Percentiles rank a stretch among this genome's conserved stretches.
Conservation (phyloP, 2,797 vertebrate genomes). For the Chrysocyon brachyurus region DNA sequence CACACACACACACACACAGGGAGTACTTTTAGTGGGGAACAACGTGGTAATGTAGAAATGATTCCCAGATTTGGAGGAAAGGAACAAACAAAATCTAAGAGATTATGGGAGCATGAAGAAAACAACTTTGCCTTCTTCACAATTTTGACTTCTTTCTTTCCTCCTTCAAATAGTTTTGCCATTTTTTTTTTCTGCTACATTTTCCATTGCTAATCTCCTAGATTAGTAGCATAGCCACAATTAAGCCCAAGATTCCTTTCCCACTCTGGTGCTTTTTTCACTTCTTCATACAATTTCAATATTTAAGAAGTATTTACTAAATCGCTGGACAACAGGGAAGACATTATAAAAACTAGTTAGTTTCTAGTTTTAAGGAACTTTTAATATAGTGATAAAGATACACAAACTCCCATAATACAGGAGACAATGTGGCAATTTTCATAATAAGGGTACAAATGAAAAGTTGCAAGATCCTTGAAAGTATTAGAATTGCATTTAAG, state of each 20-base stretch:
- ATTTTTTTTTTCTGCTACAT: not conserved
- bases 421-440: not conserved
- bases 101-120: not conserved
- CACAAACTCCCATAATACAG: not conserved
- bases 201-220: not conserved
- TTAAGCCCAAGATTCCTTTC: not conserved
- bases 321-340: not conserved
- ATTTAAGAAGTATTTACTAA: conserved; percentile 42
- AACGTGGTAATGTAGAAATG: not conserved
- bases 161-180: not conserved
- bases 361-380: not conserved
- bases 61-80: conserved; percentile 8
- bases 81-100: not conserved
- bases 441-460: conserved; percentile 6
- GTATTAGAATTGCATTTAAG: not conserved
- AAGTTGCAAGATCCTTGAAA: not conserved
- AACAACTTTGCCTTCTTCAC: not conserved
- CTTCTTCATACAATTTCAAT: not conserved
- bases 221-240: conserved; percentile 54
- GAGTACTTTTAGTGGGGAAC: not conserved
- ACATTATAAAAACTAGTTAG: conserved; percentile 17
- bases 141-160: conserved; percentile 50
- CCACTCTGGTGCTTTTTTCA: not conserved
- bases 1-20: not conserved
- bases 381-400: conserved; percentile 39